These are phyloP conservation scores for Pelobates cultripes DNA, from an alignment of 2,797 vertebrate species.

Conservation along the genomic window DNA sequence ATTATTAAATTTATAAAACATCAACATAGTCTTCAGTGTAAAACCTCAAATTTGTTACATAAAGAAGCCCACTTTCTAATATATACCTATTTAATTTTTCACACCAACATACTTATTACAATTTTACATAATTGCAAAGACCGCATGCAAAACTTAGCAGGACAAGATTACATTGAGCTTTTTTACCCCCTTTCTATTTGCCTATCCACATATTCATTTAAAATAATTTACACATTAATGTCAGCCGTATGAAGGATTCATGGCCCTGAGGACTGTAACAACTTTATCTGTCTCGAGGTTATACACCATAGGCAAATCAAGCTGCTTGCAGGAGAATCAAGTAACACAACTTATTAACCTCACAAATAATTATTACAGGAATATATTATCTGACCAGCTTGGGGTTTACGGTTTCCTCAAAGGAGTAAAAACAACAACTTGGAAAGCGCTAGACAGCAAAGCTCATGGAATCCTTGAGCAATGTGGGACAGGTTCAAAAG, in stretches of 20 bases:
- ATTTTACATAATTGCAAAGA: too few relatives aligned
- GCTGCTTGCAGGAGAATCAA: neutral
- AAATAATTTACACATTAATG: neutral
- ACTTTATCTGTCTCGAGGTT: conserved; percentile 7
- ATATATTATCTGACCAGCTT: conserved; percentile 25
- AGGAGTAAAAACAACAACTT: neutral
- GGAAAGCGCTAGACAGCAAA: neutral
- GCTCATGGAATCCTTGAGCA: neutral
- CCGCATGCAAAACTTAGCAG: too few relatives aligned
- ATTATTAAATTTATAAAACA: too few relatives aligned
- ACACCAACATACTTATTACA: too few relatives aligned
- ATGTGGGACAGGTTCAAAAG: conserved; percentile 19
- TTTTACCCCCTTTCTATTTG: neutral
- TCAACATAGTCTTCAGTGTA: too few relatives aligned
- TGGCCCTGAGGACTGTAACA: conserved; percentile 1
- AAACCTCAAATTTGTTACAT: too few relatives aligned
- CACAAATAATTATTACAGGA: conserved; percentile 26
- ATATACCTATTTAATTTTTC: too few relatives aligned
- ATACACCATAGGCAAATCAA: neutral
- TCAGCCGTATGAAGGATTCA: conserved; percentile 21
- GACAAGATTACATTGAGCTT: neutral
- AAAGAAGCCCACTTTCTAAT: too few relatives aligned
- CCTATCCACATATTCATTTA: neutral
- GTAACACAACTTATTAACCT: neutral
- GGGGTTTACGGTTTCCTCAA: neutral